phyloP scores from a whole-genome alignment of 2,888 invertebrate genomes.

The Barypeithes pellucidus region DNA sequence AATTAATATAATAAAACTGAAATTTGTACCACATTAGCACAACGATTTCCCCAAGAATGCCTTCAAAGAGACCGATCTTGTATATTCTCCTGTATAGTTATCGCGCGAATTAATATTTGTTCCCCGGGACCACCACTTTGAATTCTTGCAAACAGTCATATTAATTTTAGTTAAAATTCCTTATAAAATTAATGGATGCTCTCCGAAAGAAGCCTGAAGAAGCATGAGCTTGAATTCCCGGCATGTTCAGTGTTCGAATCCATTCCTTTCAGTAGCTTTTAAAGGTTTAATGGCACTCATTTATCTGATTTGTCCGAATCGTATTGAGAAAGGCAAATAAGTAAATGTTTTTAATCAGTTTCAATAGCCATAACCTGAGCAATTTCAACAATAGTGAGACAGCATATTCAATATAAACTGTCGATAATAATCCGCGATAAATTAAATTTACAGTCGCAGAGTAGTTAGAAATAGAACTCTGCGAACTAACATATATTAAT shows the following conservation, averaged over 20 bases:
- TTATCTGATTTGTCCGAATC: neutral
- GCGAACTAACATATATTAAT: too few species aligned
- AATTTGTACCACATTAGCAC: slow-evolving; percentile 54
- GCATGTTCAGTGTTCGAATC: slow-evolving; percentile 25
- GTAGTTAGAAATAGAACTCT: too few species aligned
- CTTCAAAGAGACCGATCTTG: slow-evolving; percentile 62
- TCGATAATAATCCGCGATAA: too few species aligned
- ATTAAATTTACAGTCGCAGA: too few species aligned
- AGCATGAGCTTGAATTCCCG: slow-evolving; percentile 54
- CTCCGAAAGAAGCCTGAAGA: slow-evolving; percentile 52
- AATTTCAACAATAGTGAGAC: too few species aligned
- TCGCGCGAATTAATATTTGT: slow-evolving; percentile 64
- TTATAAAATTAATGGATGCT: slow-evolving; percentile 50
- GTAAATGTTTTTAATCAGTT: too few species aligned
- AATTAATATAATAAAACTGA: too few species aligned
- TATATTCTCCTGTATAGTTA: slow-evolving; percentile 44
- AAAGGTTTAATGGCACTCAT: slow-evolving; percentile 20
- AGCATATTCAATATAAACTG: too few species aligned
- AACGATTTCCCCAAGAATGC: slow-evolving; percentile 61
- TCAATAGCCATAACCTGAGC: too few species aligned
- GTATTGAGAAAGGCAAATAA: too few species aligned
- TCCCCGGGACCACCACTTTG: slow-evolving; percentile 64
- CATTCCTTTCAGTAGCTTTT: slow-evolving; percentile 49
- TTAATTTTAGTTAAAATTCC: slow-evolving; percentile 69
- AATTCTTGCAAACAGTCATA: slow-evolving; percentile 63